Conservation (phyloP, 2,888 invertebrate genomes). For the Onthophagus sagittarius region DNA sequence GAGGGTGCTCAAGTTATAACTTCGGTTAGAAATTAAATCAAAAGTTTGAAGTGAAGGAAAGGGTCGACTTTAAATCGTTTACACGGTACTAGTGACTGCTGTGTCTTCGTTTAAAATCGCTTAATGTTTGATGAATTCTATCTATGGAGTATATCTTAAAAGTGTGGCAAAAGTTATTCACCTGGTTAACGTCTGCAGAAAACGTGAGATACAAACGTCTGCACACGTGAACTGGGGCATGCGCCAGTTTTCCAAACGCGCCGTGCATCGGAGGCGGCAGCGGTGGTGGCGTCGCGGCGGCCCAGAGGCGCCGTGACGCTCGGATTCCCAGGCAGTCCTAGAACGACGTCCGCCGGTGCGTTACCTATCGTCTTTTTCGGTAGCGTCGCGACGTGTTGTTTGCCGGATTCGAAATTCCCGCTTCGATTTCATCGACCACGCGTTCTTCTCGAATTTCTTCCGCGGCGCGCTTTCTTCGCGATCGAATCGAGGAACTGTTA, state of each 20-base stretch:
- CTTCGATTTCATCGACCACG: background rate
- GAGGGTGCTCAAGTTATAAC: no score
- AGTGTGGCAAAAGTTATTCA: background rate
- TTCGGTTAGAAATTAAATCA: no score
- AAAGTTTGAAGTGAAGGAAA: no score
- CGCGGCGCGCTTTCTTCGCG: background rate
- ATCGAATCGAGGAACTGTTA: background rate
- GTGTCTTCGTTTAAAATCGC: no score
- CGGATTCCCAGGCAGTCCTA: slow-evolving; percentile 34
- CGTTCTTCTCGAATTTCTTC: background rate
- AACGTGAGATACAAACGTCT: background rate
- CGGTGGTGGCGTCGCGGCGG: slow-evolving; percentile 30
- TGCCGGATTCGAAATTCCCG: background rate
- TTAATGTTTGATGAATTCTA: no score
- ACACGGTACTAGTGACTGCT: no score
- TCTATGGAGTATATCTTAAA: no score
- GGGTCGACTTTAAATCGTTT: no score
- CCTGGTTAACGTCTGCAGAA: background rate
- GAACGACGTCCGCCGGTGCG: slow-evolving; percentile 28
- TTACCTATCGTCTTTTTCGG: slow-evolving; percentile 26
- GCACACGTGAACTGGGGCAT: slow-evolving; percentile 26
- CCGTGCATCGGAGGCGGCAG: slow-evolving; percentile 25
- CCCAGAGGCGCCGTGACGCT: slow-evolving; percentile 19
- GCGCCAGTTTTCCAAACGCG: slow-evolving; percentile 29
- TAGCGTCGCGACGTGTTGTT: slow-evolving; percentile 20